These are phyloP conservation scores for Scolopax bukidnonensis DNA, from an alignment of 2,797 vertebrate genomes.

Conservation along the genomic window DNA sequence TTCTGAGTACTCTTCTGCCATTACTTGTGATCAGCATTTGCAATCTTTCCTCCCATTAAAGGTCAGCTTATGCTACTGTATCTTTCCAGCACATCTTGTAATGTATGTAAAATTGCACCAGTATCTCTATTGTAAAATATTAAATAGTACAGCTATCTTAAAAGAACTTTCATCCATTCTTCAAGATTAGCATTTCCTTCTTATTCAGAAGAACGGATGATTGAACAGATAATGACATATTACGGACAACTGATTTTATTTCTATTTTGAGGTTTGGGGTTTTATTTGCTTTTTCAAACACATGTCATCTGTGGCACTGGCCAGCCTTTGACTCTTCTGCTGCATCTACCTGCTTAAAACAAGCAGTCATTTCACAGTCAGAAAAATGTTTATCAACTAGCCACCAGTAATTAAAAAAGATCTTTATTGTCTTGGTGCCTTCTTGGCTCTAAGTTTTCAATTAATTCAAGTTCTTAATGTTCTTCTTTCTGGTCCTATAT, in stretches of 20 bases:
- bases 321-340: neutral
- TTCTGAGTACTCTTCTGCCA: neutral
- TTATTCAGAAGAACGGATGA: neutral
- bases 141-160: neutral
- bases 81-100: neutral
- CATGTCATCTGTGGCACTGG: neutral
- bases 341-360: neutral
- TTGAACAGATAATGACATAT: neutral
- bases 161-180: neutral
- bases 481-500: neutral
- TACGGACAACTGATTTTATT: neutral
- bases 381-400: neutral
- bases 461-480: neutral
- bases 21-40: conserved; percentile 13
- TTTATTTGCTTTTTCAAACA: conserved; percentile 1
- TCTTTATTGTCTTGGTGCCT: neutral
- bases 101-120: neutral
- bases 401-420: neutral
- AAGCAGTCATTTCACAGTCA: neutral
- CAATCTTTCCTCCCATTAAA: conserved; percentile 12
- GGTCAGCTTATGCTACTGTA: neutral
- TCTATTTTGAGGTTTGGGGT: neutral
- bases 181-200: neutral
- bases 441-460: neutral
- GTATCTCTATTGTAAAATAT: neutral